These are phyloP conservation scores for Eucriotettix oculatus DNA, from an alignment of 2,888 invertebrate species.

Conservation along the genomic window DNA sequence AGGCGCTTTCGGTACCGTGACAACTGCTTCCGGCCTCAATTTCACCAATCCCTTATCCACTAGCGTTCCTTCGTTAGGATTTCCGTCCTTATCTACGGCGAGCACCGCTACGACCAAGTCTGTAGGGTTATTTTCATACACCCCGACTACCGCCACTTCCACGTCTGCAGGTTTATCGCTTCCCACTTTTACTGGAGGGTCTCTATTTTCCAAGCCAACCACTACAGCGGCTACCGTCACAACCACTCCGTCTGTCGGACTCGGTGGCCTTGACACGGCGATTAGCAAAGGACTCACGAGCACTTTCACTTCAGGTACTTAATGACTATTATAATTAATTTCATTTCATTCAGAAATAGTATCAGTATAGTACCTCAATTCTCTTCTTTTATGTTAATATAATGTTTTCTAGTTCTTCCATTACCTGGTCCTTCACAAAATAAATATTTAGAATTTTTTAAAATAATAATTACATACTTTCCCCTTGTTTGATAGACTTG, in stretches of 20 bases:
- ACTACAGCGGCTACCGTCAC: slow-evolving; percentile 15
- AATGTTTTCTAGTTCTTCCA: too few species aligned
- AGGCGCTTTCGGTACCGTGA: slow-evolving; percentile 14
- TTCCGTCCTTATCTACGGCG: neutral
- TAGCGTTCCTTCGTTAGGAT: neutral
- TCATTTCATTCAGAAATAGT: neutral
- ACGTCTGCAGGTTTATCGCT: neutral
- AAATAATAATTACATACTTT: neutral
- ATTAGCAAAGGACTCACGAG: slow-evolving; percentile 24
- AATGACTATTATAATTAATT: neutral
- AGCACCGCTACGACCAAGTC: neutral
- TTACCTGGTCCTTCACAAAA: neutral
- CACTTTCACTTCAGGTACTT: neutral
- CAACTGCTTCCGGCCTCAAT: neutral
- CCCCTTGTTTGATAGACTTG: too few species aligned
- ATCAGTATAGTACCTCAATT: neutral
- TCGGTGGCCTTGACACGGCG: slow-evolving; percentile 48
- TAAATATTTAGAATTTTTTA: neutral
- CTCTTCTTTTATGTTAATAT: neutral
- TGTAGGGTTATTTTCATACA: neutral
- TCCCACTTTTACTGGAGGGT: neutral
- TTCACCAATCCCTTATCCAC: neutral
- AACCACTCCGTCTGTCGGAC: slow-evolving; percentile 36
- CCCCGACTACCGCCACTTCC: neutral
- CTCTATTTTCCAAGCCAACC: neutral